These are phyloP conservation scores for Dromococcyx pavoninus DNA, from an alignment of 2,797 vertebrate genomes.

Conservation along the genomic window DNA sequence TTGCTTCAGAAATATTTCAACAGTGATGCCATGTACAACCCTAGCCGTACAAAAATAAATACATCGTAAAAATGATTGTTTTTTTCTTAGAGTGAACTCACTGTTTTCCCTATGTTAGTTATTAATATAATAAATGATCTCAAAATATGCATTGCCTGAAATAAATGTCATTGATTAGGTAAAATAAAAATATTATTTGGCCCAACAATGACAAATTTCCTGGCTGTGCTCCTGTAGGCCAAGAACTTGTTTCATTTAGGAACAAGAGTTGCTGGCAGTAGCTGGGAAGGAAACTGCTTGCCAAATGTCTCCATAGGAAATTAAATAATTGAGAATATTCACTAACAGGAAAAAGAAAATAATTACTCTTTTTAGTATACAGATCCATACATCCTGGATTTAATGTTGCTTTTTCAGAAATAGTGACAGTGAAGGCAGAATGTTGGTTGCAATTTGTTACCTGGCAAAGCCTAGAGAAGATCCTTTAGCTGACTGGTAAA, in stretches of 20 bases:
- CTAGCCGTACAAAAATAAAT: neutral
- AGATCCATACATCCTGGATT: neutral
- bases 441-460: neutral
- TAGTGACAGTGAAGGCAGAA: neutral
- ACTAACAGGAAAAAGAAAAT: constrained; percentile 1
- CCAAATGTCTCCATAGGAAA: constrained; percentile 46
- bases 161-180: constrained; percentile 44
- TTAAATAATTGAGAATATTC: constrained; percentile 51
- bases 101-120: neutral
- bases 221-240: constrained; percentile 3
- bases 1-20: neutral
- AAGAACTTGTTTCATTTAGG: constrained; percentile 31
- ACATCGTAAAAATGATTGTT: neutral
- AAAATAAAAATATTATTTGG: constrained; percentile 17
- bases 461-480: neutral
- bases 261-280: constrained; percentile 37
- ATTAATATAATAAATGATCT: neutral
- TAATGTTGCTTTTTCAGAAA: neutral
- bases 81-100: neutral
- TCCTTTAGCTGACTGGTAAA: neutral
- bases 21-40: neutral
- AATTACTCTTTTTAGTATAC: neutral
- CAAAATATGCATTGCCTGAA: constrained; percentile 7
- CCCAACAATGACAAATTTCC: neutral
- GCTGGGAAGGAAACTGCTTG: constrained; percentile 23